These are phyloP conservation scores for Pelochelys cantorii DNA, from an alignment of 2,797 vertebrate species.

Conservation along the genomic window DNA sequence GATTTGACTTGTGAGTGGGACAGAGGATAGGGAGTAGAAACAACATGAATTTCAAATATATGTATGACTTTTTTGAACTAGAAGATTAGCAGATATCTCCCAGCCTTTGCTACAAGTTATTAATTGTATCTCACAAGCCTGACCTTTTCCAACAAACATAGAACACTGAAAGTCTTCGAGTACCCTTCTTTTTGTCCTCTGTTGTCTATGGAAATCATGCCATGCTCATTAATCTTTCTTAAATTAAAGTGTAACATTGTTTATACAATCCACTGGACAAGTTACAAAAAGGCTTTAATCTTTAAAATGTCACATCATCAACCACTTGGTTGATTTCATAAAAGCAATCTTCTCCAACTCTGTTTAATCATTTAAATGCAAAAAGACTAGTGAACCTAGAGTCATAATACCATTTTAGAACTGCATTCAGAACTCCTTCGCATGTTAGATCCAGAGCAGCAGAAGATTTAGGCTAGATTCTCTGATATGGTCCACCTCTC, in stretches of 20 bases:
- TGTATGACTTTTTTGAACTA: neutral
- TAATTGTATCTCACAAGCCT: neutral
- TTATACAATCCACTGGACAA: neutral
- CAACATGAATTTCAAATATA: neutral
- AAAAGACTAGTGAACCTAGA: neutral
- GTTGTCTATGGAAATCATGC: neutral
- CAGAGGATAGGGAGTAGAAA: neutral
- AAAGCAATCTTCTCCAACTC: neutral
- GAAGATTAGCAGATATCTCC: neutral
- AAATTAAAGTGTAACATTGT: neutral
- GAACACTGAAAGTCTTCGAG: neutral
- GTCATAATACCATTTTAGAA: neutral
- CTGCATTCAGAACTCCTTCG: neutral
- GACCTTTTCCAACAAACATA: neutral
- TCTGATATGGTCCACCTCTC: neutral
- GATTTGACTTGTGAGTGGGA: neutral
- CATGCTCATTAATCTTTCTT: conserved; percentile 1
- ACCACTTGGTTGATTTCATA: neutral
- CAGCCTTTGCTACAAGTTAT: neutral
- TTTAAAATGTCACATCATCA: neutral
- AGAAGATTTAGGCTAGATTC: neutral
- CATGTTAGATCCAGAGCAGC: neutral
- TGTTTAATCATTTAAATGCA: neutral
- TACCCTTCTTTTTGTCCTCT: neutral
- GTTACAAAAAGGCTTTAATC: neutral